phyloP scores from a whole-genome alignment of 2,888 invertebrate genomes.

The Toxonevra muliebris region DNA sequence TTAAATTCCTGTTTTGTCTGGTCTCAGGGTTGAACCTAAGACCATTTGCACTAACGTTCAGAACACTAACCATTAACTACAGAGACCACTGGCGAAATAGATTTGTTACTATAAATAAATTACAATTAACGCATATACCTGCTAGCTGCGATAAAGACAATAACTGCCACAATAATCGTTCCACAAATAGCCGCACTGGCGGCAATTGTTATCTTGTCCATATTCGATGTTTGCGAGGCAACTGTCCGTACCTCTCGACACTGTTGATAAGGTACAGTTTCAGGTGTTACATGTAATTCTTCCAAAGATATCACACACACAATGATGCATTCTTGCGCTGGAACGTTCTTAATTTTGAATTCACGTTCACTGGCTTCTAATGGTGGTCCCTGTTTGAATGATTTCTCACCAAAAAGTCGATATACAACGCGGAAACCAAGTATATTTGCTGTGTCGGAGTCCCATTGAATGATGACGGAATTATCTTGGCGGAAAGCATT shows the following conservation, averaged over 20 bases:
- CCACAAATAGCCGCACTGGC: conserved; percentile 93
- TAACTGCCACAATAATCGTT: conserved; percentile 88
- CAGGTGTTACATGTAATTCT: conserved; percentile 87
- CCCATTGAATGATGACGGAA: conserved; percentile 91
- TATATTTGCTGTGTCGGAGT: conserved; percentile 85
- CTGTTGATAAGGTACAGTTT: conserved; percentile 84
- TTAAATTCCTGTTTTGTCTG: too few relatives aligned
- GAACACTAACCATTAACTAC: too few relatives aligned
- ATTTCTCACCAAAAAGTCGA: conserved; percentile 87
- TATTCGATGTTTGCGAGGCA: conserved; percentile 83
- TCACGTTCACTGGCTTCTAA: conserved; percentile 89
- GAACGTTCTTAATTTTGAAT: conserved; percentile 92
- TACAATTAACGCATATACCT: conserved; percentile 55
- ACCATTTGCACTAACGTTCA: too few relatives aligned
- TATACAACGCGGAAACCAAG: conserved; percentile 91
- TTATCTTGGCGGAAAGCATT: conserved; percentile 85
- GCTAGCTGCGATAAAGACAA: conserved; percentile 89
- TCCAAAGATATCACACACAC: conserved; percentile 92
- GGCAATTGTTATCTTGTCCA: conserved; percentile 95
- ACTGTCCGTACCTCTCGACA: conserved; percentile 91
- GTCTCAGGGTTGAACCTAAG: too few relatives aligned
- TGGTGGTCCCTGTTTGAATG: conserved; percentile 89
- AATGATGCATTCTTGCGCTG: conserved; percentile 91
- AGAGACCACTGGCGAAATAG: too few relatives aligned
- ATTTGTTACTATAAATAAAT: too few relatives aligned